Conservation (phyloP, 2,797 vertebrate genomes). For the Tolypeutes matacus region DNA sequence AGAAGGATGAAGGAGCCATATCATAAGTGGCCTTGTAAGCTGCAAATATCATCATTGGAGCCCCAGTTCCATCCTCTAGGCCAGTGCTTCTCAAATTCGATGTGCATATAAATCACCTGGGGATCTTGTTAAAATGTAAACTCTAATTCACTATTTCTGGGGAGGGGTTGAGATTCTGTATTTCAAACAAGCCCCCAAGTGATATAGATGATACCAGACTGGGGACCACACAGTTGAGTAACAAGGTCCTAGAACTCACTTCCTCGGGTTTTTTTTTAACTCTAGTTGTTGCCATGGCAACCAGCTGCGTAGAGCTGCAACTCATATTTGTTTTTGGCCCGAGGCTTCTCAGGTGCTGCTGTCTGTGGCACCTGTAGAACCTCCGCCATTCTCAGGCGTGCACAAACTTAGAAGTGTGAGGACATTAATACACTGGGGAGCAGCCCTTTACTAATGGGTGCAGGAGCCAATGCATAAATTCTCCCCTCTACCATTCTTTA, state of each 20-base stretch:
- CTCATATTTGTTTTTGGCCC: neutral
- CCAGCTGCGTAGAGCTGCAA: neutral
- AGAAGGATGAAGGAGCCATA: neutral
- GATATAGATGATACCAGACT: neutral
- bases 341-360: neutral
- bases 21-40: neutral
- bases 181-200: neutral
- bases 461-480: neutral
- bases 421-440: neutral
- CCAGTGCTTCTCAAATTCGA: neutral
- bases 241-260: neutral
- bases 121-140: neutral
- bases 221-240: neutral
- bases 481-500: neutral
- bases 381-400: neutral
- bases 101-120: neutral
- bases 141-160: neutral
- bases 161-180: neutral
- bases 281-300: neutral
- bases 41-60: neutral
- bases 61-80: neutral
- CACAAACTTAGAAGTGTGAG: neutral
- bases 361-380: neutral
- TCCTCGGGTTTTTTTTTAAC: neutral
- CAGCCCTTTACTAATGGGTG: neutral